Evolutionary conservation across 2,113 vertebrate species (phyloP).

Genomic region (Baryphthengus martii): DNA sequence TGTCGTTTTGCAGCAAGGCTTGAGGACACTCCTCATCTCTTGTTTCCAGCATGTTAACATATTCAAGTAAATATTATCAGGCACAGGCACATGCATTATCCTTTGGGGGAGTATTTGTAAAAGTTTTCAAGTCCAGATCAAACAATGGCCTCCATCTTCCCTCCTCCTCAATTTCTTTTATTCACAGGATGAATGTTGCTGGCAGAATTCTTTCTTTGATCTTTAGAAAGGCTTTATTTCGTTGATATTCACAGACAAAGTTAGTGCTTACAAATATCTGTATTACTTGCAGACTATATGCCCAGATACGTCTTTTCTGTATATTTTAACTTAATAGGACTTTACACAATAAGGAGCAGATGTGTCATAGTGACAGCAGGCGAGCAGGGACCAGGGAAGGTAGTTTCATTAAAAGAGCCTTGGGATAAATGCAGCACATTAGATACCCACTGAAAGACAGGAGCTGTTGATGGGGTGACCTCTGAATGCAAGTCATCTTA

Average conservation of each 20-base stretch:
- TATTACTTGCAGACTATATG: background rate
- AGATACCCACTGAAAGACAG: conserved; percentile 74
- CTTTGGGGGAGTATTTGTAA: background rate
- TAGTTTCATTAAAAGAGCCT: conserved; percentile 69
- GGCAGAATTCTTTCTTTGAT: background rate
- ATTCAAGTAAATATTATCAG: conserved; percentile 44
- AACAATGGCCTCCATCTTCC: conserved; percentile 12
- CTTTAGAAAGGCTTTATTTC: background rate
- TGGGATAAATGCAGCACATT: conserved; percentile 69
- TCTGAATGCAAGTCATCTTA: conserved; percentile 77
- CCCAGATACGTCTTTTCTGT: background rate
- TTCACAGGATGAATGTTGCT: background rate
- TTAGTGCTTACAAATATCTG: background rate
- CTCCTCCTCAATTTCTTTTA: conserved; percentile 11
- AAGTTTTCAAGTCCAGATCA: conserved; percentile 28
- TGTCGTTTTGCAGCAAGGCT: conserved; percentile 22
- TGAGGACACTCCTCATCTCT: conserved; percentile 12
- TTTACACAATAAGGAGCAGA: conserved; percentile 61
- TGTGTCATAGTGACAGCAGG: conserved; percentile 70
- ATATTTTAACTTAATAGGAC: conserved; percentile 26
- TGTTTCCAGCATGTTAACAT: conserved; percentile 44
- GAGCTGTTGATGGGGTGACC: conserved; percentile 77
- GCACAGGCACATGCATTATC: background rate
- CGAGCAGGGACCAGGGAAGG: conserved; percentile 60
- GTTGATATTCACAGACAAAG: background rate